These are phyloP conservation scores for Hyalella azteca DNA, from an alignment of 2,888 invertebrate species.

Conservation along the genomic window DNA sequence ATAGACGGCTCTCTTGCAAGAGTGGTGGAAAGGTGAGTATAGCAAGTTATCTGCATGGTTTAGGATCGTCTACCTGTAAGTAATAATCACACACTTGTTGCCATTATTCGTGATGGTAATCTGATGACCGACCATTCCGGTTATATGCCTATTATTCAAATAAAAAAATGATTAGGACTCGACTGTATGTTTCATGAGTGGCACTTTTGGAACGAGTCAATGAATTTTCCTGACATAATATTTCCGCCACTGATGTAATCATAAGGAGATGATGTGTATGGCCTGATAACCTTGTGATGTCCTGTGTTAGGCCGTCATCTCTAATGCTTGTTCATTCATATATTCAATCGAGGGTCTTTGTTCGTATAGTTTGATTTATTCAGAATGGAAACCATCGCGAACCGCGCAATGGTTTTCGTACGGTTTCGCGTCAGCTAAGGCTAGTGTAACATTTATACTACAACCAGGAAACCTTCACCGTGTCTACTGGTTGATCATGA, in stretches of 20 bases:
- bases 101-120: too few relatives aligned
- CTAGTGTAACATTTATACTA: too few relatives aligned
- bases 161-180: too few relatives aligned
- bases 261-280: constrained; percentile 7
- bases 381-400: not conserved
- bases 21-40: constrained; percentile 3
- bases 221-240: not conserved
- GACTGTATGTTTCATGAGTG: too few relatives aligned
- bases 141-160: too few relatives aligned
- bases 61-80: too few relatives aligned
- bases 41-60: too few relatives aligned
- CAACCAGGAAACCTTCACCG: too few relatives aligned
- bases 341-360: constrained; percentile 8
- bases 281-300: constrained; percentile 29
- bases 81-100: too few relatives aligned
- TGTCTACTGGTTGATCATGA: too few relatives aligned
- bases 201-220: too few relatives aligned
- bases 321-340: not conserved
- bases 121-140: too few relatives aligned
- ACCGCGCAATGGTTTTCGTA: not conserved
- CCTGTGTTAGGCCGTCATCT: constrained; percentile 11
- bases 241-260: not conserved
- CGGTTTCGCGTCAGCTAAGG: not conserved
- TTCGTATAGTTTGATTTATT: constrained; percentile 16
- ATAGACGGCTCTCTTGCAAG: not conserved